Base-by-base conservation (phyloP, 2,888 invertebrate species). In the Ichneumoninae sp. region DNA sequence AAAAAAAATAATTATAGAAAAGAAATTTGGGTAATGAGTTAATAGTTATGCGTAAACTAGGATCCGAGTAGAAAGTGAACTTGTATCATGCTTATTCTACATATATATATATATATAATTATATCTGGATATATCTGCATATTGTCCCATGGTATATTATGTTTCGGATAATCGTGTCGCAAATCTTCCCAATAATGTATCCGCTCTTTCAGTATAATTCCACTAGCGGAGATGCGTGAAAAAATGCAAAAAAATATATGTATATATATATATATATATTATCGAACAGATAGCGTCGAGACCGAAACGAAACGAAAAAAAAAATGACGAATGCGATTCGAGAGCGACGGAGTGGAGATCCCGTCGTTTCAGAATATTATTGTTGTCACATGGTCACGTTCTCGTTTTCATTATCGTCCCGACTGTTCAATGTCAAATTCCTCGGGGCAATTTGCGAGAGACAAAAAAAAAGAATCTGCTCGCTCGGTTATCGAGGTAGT, bases 391-490 rank as follows among this genome's bases (percentile, higher is more conserved):
- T 19, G 33, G 19, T 65, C 65, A 40, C 65, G 65, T 65, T 40
- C 33, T 33, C n/a, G 36, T 22, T 57, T 26, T 57, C 19, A 57
- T 57, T 22, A 57, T 69, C 69, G 69, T 50, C 16, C 19, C 50
- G 69, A 69, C 26, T 69, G 47, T 50, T 69, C 50, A 69, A 69
- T 69, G 30, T 50, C 69, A 69, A 69, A 69, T 47, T 69, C 69
- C 26, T 69, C 50, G 50, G 5, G 30, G 16, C 3, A 69, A 50
- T 26, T 40, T 30, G 30, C 44, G 26, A 68, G 40, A 13, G 5
- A 26, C 30, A 47, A 68, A 69, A 47, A 69, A 47, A 69, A 30
- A 30, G 6, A 47, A 26, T 16, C 16, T 8, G n/a, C 47, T 30
- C 60, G 47, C 60, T 26, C 33, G 30, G 33, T 63, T 63, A 30